Percentiles rank a stretch among this genome's conserved stretches.
phyloP scores from a whole-genome alignment of 2,888 invertebrate species.

The Emmelina monodactyla region DNA sequence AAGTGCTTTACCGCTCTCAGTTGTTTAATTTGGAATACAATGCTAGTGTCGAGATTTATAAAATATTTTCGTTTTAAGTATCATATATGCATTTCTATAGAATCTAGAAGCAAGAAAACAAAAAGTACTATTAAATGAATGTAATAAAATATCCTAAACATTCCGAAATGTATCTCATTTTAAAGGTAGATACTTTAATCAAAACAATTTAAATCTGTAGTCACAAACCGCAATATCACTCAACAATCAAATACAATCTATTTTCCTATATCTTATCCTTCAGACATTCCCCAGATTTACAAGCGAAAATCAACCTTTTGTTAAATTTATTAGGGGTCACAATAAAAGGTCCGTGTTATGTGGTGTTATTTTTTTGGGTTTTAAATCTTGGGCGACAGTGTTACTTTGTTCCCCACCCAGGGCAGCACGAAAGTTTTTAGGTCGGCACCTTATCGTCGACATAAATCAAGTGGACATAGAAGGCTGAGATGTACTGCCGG shows the following conservation, averaged over 20 bases:
- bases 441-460: slow-evolving; percentile 50
- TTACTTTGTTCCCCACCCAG: slow-evolving; percentile 19
- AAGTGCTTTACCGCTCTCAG: too few species aligned
- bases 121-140: too few species aligned
- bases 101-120: too few species aligned
- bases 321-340: neutral
- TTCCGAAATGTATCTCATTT: too few species aligned
- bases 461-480: slow-evolving; percentile 57
- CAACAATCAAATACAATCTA: slow-evolving; percentile 1
- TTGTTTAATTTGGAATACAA: too few species aligned
- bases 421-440: slow-evolving; percentile 46
- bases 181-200: too few species aligned
- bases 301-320: neutral
- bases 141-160: too few species aligned
- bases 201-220: too few species aligned
- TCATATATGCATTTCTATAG: too few species aligned
- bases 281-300: neutral
- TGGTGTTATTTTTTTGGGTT: slow-evolving; percentile 28
- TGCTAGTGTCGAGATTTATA: too few species aligned
- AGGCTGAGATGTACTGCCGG: slow-evolving; percentile 37
- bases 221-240: neutral
- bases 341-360: slow-evolving; percentile 1
- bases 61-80: too few species aligned
- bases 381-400: slow-evolving; percentile 46
- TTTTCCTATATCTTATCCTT: slow-evolving; percentile 1